Evolutionary conservation across 1,140 invertebrate species (phyloP).

Genomic region (Sitodiplosis mosellana): DNA sequence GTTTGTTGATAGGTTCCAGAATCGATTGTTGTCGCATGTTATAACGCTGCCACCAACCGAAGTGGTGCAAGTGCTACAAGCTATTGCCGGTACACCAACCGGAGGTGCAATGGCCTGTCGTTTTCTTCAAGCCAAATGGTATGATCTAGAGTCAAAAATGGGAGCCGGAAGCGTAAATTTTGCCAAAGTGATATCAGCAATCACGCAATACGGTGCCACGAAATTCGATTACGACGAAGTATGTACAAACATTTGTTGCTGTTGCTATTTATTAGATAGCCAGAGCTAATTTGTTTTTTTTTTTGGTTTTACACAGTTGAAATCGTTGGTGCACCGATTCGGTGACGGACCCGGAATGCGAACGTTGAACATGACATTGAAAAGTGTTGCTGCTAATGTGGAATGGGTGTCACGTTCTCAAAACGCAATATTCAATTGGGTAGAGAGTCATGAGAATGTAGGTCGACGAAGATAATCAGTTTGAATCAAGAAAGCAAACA

Average conservation of each 20-base stretch:
- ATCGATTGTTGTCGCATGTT: conserved; percentile 46
- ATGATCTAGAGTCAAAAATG: conserved; percentile 38
- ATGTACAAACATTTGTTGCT: conserved; percentile 6
- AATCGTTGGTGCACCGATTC: conserved; percentile 23
- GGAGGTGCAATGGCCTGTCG: conserved; percentile 53
- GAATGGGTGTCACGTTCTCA: conserved; percentile 24
- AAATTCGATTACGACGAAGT: conserved; percentile 55
- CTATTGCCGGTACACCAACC: conserved; percentile 46
- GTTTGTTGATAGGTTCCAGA: conserved; percentile 27
- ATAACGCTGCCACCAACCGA: conserved; percentile 47
- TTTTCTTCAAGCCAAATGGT: conserved; percentile 55
- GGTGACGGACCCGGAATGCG: conserved; percentile 23
- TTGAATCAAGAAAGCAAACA: too few relatives aligned
- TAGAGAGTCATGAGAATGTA: conserved; percentile 15
- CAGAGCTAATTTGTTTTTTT: background rate
- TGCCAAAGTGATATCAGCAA: conserved; percentile 44
- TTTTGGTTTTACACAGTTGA: conserved; percentile 11
- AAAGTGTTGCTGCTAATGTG: conserved; percentile 23
- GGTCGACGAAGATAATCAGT: background rate
- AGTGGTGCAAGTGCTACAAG: conserved; percentile 42
- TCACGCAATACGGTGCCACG: conserved; percentile 49
- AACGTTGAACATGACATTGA: conserved; percentile 22
- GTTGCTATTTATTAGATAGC: too few relatives aligned
- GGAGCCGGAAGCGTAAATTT: conserved; percentile 47
- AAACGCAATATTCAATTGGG: conserved; percentile 23